Evolutionary conservation across 2,113 vertebrate species (phyloP), one percentile per base, ranked within the genome.

Genomic region (Hoplias malabaricus): DNA sequence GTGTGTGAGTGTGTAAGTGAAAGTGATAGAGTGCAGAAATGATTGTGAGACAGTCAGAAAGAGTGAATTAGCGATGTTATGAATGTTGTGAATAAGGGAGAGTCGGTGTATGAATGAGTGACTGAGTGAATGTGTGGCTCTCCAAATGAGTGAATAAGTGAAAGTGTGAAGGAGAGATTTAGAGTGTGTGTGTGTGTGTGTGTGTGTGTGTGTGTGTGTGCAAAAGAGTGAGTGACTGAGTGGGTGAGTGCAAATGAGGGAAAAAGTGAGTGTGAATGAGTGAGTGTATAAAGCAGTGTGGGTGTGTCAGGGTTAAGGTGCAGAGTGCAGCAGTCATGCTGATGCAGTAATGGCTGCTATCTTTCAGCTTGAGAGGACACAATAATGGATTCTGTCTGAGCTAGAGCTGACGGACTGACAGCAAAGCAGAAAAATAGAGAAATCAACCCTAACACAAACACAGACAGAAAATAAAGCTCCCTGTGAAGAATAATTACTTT

Each of bases 391-490:
- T 77, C 54, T 43, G 63, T 65, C 69, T 12, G 21, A 10, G 21
- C 53, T 2, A 31, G 50, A 75, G 74, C 40, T 74, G 71, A n/a
- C 40, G 61, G 78, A 80, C 42, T 80, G 78, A 80, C 78, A 80
- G 65, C 31, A 38, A 38, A 29, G 42, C 65, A 56, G n/a, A 68
- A 50, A 77, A 61, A 21, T 38, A 73, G 70, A 73, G 38, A 57
- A 23, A 67, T 34, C 31, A 69, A 23, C 50, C n/a, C 54, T 16
- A 31, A 61, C 73, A 27, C 57, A 71, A 36, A 63, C 40, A 63
- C 31, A 13, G 25, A 40, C 19, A 69, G 69, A 73, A 72, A 36
- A 29, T 40, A n/a, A n/a, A 50, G 48, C 33, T 46, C 59, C 70
- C 63, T n/a, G 65, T 10, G 27, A 61, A 27, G 33, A 75, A 57